phyloP scores from a whole-genome alignment of 2,888 invertebrate species.

The Ornithoptera alexandrae region DNA sequence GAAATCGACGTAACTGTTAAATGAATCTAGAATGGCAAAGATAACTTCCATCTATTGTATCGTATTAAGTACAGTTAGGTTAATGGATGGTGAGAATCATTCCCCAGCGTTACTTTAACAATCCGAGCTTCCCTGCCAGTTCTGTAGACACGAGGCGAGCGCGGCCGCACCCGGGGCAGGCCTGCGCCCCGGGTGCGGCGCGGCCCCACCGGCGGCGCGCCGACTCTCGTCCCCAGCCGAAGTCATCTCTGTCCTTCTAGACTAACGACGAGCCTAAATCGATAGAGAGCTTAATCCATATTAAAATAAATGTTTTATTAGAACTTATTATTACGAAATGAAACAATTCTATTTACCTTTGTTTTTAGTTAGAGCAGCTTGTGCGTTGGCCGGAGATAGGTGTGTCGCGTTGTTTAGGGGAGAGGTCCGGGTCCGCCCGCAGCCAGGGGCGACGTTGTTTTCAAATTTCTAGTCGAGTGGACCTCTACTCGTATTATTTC shows the following conservation, averaged over 20 bases:
- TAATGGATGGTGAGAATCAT: constrained; percentile 39
- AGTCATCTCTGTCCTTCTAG: constrained; percentile 66
- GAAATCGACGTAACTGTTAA: constrained; percentile 53
- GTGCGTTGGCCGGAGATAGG: constrained; percentile 69
- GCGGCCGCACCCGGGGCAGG: constrained; percentile 30
- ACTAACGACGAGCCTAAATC: constrained; percentile 71
- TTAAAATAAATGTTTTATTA: constrained; percentile 74
- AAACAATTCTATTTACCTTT: constrained; percentile 72
- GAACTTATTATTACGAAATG: constrained; percentile 46
- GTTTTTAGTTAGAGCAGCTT: constrained; percentile 74
- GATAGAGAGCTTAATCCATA: constrained; percentile 76
- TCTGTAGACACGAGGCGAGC: constrained; percentile 32
- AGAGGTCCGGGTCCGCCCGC: background rate
- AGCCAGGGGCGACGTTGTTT: constrained; percentile 39
- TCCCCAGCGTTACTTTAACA: constrained; percentile 46
- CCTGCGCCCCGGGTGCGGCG: constrained; percentile 19
- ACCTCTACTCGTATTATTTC: constrained; percentile 61
- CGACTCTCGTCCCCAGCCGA: constrained; percentile 31
- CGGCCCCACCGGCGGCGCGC: background rate
- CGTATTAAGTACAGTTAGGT: constrained; percentile 37
- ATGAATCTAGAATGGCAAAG: constrained; percentile 60
- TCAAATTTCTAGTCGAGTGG: constrained; percentile 70
- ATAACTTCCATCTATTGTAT: constrained; percentile 44
- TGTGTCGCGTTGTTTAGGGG: constrained; percentile 45
- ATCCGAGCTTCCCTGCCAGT: constrained; percentile 46